phyloP scores from a whole-genome alignment of 2,888 invertebrate genomes.

The Tenodera sinensis region DNA sequence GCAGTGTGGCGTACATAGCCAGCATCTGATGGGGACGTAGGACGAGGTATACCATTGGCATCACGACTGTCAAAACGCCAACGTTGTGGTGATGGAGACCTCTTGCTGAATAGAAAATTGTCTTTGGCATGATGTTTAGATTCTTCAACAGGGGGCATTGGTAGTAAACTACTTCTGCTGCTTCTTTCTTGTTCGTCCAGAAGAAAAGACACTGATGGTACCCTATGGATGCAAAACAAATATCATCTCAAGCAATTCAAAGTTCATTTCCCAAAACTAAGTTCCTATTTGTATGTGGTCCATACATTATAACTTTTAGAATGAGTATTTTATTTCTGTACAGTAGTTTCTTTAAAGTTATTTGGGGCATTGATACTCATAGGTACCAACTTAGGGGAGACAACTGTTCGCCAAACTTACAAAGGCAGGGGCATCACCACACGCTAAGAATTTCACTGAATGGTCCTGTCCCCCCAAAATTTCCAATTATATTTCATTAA shows the following conservation, averaged over 20 bases:
- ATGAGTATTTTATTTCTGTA: too few species aligned
- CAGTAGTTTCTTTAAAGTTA: too few species aligned
- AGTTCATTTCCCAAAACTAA: too few species aligned
- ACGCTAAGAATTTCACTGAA: too few species aligned
- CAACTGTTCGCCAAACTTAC: too few species aligned
- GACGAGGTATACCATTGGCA: constrained; percentile 33
- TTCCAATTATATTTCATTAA: too few species aligned
- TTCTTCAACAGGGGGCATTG: neutral
- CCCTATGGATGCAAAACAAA: neutral
- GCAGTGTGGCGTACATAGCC: constrained; percentile 72
- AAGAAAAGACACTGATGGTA: constrained; percentile 4
- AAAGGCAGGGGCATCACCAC: too few species aligned
- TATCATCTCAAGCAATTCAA: neutral
- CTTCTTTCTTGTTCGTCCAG: neutral
- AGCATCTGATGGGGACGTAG: constrained; percentile 66
- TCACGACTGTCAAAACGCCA: constrained; percentile 30
- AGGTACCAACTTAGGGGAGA: too few species aligned
- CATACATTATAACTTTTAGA: too few species aligned
- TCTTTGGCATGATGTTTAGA: neutral
- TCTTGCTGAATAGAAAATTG: neutral
- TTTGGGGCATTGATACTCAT: too few species aligned
- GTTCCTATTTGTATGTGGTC: too few species aligned
- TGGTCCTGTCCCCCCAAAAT: too few species aligned
- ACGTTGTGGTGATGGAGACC: constrained; percentile 11
- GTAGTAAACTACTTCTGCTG: neutral